A percentile compares a stretch with the other conserved stretches of the same genome.
These are phyloP conservation scores for Volucella bombylans DNA, from an alignment of 2,888 invertebrate species.

Conservation along the genomic window DNA sequence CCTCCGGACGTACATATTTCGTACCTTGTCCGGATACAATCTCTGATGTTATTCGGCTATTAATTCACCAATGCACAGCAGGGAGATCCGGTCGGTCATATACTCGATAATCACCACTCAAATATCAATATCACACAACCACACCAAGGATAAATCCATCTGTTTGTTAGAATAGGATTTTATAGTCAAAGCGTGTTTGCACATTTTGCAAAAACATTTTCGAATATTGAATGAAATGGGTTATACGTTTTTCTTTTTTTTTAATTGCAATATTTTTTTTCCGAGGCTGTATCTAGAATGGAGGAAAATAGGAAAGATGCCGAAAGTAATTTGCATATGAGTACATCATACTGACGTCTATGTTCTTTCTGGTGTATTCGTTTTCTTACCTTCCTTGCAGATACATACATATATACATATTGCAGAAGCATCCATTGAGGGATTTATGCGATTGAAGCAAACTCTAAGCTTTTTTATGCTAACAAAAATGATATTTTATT, in stretches of 20 bases:
- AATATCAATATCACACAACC: constrained; percentile 43
- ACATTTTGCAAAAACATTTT: constrained; percentile 62
- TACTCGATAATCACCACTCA: constrained; percentile 46
- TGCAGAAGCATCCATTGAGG: constrained; percentile 8
- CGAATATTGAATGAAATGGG: constrained; percentile 56
- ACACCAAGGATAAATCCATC: neutral
- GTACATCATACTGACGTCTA: constrained; percentile 9
- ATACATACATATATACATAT: too few relatives aligned
- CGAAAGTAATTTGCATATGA: constrained; percentile 56
- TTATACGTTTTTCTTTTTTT: constrained; percentile 10
- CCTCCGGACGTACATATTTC: too few relatives aligned
- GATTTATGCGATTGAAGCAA: constrained; percentile 43
- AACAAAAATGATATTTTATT: constrained; percentile 67
- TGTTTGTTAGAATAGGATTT: constrained; percentile 19
- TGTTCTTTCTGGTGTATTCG: neutral
- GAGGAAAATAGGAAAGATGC: constrained; percentile 6
- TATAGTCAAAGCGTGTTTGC: constrained; percentile 60
- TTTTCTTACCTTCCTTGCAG: neutral
- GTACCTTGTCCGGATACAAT: constrained; percentile 24
- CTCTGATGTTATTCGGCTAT: constrained; percentile 68
- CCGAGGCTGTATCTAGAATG: constrained; percentile 27
- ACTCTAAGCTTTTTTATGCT: constrained; percentile 55
- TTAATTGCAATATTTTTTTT: neutral
- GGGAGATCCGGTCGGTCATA: neutral
- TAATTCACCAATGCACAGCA: constrained; percentile 63